phyloP scores from a whole-genome alignment of 1,140 invertebrate species.

The Sitodiplosis mosellana region DNA sequence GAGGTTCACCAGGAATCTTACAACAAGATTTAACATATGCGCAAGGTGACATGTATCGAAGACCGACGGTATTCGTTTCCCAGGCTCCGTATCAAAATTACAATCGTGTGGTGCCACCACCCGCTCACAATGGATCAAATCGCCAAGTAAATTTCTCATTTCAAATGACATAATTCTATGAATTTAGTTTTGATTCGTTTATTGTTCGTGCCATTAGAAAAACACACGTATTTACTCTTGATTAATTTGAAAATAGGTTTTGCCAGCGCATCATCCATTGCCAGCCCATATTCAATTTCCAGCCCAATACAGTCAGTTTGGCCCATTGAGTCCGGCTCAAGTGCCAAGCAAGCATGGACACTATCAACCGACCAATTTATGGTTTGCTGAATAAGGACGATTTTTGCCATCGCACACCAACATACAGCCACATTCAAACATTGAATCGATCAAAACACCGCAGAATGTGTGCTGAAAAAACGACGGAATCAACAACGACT shows the following conservation, averaged over 20 bases:
- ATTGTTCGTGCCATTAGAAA: too few species aligned
- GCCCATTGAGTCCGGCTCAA: slow-evolving; percentile 51
- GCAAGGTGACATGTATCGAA: slow-evolving; percentile 35
- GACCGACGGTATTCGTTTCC: slow-evolving; percentile 39
- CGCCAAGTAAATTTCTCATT: slow-evolving; percentile 35
- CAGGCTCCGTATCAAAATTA: slow-evolving; percentile 25
- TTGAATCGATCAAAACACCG: too few species aligned
- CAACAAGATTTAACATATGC: slow-evolving; percentile 32
- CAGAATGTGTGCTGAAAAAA: too few species aligned
- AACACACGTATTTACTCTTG: too few species aligned
- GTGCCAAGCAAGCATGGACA: slow-evolving; percentile 38
- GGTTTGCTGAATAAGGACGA: slow-evolving; percentile 47
- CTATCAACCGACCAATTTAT: slow-evolving; percentile 48
- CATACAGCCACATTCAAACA: too few species aligned
- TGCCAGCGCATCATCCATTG: slow-evolving; percentile 56
- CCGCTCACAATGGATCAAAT: slow-evolving; percentile 68
- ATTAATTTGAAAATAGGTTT: too few species aligned
- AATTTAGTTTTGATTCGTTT: too few species aligned
- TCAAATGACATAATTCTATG: neutral
- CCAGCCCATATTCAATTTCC: slow-evolving; percentile 71
- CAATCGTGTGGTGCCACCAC: slow-evolving; percentile 56
- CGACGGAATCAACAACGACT: too few species aligned
- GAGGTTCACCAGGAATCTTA: slow-evolving; percentile 19
- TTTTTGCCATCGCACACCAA: too few species aligned
- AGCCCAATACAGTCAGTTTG: slow-evolving; percentile 38